These are phyloP conservation scores for Drosophila equinoxialis DNA, from an alignment of 1,140 invertebrate species.

Conservation along the genomic window DNA sequence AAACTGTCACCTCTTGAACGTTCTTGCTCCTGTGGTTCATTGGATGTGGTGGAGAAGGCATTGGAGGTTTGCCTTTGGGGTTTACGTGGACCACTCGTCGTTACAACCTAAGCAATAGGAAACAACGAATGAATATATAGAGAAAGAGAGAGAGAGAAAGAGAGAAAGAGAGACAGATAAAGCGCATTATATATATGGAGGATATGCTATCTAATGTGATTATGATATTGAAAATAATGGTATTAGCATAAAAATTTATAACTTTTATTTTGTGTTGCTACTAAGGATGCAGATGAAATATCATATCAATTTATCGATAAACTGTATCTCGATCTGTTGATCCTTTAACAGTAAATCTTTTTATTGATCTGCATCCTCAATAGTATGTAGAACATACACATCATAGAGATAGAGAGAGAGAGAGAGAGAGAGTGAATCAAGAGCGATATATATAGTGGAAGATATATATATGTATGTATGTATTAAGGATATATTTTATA, in stretches of 20 bases:
- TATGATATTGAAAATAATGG: neutral
- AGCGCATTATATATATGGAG: neutral
- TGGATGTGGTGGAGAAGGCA: conserved; percentile 74
- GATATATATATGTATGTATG: neutral
- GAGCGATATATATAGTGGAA: conserved; percentile 8
- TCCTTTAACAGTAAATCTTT: neutral
- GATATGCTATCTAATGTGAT: neutral
- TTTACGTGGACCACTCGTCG: conserved; percentile 88
- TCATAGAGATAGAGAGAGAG: neutral
- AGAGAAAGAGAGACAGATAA: neutral
- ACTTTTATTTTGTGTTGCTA: neutral
- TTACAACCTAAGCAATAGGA: conserved; percentile 87
- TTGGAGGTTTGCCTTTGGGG: conserved; percentile 85
- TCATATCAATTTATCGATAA: neutral
- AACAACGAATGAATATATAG: conserved; percentile 20
- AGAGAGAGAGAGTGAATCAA: neutral
- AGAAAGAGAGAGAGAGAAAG: conserved; percentile 14
- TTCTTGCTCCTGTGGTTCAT: conserved; percentile 64
- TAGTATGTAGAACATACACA: neutral
- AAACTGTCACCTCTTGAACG: conserved; percentile 1
- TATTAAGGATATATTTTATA: neutral
- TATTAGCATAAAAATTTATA: neutral
- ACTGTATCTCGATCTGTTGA: neutral
- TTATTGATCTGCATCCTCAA: neutral
- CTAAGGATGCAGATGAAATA: neutral